Percentiles rank a stretch among this genome's conserved stretches.
Evolutionary conservation across 2,888 invertebrate genomes (phyloP).

Genomic region (Chaetogeoica ovagalla): DNA sequence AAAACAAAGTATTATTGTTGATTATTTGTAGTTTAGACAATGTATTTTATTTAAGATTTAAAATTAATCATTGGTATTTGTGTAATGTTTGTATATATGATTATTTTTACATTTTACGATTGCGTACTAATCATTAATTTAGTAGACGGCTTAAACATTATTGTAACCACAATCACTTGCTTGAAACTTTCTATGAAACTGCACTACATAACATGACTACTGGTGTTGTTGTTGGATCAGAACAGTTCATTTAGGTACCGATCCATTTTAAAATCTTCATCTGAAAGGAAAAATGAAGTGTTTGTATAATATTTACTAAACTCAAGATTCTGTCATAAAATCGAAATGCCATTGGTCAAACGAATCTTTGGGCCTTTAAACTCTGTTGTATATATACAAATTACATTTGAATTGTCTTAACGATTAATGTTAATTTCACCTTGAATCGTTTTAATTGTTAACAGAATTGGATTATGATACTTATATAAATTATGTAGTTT

Average conservation of each 20-base stretch:
- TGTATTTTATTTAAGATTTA: slow-evolving; percentile 6
- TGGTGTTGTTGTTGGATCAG: slow-evolving; percentile 41
- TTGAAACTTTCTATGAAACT: slow-evolving; percentile 28
- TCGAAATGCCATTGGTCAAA: not conserved
- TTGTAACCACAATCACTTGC: slow-evolving; percentile 32
- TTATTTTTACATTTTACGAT: slow-evolving; percentile 6
- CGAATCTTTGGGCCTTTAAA: not conserved
- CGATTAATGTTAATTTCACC: no score
- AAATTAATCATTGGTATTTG: slow-evolving; percentile 1
- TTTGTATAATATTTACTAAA: slow-evolving; percentile 2
- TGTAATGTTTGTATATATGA: not conserved
- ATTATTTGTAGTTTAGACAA: slow-evolving; percentile 15
- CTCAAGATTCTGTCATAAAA: not conserved
- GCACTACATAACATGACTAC: slow-evolving; percentile 44
- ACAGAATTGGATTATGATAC: not conserved
- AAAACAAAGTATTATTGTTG: not conserved
- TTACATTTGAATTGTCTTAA: not conserved
- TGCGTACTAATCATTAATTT: slow-evolving; percentile 35
- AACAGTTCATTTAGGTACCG: slow-evolving; percentile 34
- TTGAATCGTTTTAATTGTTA: not conserved
- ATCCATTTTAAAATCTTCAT: not conserved
- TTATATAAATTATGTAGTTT: no score
- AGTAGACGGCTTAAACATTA: slow-evolving; percentile 36
- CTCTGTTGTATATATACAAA: not conserved
- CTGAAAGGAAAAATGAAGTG: slow-evolving; percentile 42